These are phyloP conservation scores for Dorcus hopei DNA, from an alignment of 2,888 invertebrate species.

Conservation along the genomic window DNA sequence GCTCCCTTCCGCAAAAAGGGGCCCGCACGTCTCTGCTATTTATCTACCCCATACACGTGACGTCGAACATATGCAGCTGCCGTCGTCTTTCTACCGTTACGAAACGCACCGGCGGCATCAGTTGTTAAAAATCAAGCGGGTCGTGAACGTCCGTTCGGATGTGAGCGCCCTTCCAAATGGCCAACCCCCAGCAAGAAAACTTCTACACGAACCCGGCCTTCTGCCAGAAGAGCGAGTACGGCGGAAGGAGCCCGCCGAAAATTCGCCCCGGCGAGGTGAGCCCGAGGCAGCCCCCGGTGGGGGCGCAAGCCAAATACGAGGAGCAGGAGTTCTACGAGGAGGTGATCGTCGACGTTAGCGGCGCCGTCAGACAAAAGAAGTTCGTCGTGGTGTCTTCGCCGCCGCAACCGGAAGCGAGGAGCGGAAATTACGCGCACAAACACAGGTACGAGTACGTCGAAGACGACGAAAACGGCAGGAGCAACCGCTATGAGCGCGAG, in stretches of 20 bases:
- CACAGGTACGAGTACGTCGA: constrained; percentile 46
- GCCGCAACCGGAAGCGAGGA: constrained; percentile 41
- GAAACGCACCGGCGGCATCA: constrained; percentile 19
- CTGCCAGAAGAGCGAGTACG: constrained; percentile 72
- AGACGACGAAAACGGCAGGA: constrained; percentile 28
- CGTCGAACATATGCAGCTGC: constrained; percentile 49
- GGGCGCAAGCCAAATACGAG: constrained; percentile 43
- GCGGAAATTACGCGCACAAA: constrained; percentile 29
- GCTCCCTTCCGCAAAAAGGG: neutral
- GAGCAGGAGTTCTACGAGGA: constrained; percentile 50
- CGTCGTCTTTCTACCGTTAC: constrained; percentile 32
- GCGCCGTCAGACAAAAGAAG: constrained; percentile 44
- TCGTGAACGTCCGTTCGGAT: neutral
- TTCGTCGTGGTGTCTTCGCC: constrained; percentile 41
- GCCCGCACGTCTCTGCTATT: constrained; percentile 39
- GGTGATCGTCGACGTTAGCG: constrained; percentile 45
- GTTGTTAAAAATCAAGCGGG: constrained; percentile 14
- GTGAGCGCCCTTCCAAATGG: constrained; percentile 25
- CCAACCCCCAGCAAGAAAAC: constrained; percentile 41
- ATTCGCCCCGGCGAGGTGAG: constrained; percentile 34
- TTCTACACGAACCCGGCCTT: constrained; percentile 80
- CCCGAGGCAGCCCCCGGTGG: constrained; percentile 44
- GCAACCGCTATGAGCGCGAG: constrained; percentile 52
- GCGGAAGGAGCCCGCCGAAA: constrained; percentile 20
- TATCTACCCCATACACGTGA: constrained; percentile 48